Evolutionary conservation across 1,140 invertebrate genomes (phyloP), one percentile per base, ranked within the genome.

Genomic region (Zaprionus inermis): DNA sequence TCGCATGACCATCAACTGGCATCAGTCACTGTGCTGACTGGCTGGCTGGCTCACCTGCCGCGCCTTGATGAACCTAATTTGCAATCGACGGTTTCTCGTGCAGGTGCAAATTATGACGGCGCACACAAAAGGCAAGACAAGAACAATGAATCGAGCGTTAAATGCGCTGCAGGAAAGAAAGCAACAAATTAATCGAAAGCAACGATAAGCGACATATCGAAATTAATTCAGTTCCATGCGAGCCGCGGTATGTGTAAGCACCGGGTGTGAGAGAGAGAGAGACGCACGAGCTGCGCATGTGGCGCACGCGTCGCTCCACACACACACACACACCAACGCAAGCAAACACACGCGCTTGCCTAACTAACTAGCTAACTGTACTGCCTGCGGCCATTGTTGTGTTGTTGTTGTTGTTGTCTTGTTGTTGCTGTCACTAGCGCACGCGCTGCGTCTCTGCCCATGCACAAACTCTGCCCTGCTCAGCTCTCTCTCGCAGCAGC

Each of bases 31-130:
- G 56, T 64, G 16, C 3, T 5, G n/a, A n/a, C n/a, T n/a, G n/a
- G n/a, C n/a, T n/a, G n/a, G 24, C 28, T 32, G 7, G 30, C n/a
- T 41, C 10, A 34, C 56, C 59, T 59, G 67, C 38, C 57, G 20
- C 58, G 60, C 60, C 56, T 22, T 67, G 82, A 75, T 78, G 75
- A 73, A 75, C 65, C 77, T 80, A 84, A 84, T 84, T 83, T 79
- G 73, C 65, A 65, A 84, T 65, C 16, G 80, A 77, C 68, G 68
- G 55, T 67, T 84, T 64, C 69, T 74, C 76, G 60, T 79, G 77
- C 81, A 80, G 81, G 77, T 84, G 81, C 81, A 83, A 83, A 83
- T 79, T 79, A 79, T 84, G 81, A 84, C 64, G 59, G 36, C 54
- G 70, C 52, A 38, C 46, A 65, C 61, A 54, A 60, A 18, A 57